phyloP scores from a whole-genome alignment of 2,888 invertebrate species.

The Lissonota sp. region DNA sequence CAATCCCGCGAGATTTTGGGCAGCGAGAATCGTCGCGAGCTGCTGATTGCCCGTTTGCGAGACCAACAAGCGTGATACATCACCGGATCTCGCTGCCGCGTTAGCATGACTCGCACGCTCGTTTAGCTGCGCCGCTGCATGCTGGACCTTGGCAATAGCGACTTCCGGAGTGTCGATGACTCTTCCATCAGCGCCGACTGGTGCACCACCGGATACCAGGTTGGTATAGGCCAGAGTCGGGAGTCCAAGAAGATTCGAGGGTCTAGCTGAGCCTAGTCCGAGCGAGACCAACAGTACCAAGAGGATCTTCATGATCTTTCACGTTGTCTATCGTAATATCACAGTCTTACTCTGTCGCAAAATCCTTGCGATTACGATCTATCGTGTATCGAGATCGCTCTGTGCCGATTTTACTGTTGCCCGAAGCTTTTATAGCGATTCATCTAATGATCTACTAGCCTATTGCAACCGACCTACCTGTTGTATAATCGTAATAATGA shows the following conservation, averaged over 20 bases:
- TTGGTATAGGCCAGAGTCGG: slow-evolving; percentile 55
- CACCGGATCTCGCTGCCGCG: slow-evolving; percentile 71
- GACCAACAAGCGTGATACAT: slow-evolving; percentile 41
- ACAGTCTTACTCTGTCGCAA: slow-evolving; percentile 8
- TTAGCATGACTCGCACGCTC: slow-evolving; percentile 66
- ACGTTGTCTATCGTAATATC: background rate
- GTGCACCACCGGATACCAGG: slow-evolving; percentile 59
- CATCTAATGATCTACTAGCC: background rate
- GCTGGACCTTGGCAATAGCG: slow-evolving; percentile 71
- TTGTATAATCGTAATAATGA: slow-evolving; percentile 47
- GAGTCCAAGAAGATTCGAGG: slow-evolving; percentile 42
- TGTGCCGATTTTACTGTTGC: slow-evolving; percentile 22
- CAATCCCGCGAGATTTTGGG: slow-evolving; percentile 35
- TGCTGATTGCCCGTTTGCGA: slow-evolving; percentile 28
- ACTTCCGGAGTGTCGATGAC: slow-evolving; percentile 76
- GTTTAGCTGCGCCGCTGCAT: slow-evolving; percentile 68
- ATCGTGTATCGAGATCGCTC: slow-evolving; percentile 47
- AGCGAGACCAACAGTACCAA: slow-evolving; percentile 40
- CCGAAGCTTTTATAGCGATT: slow-evolving; percentile 56
- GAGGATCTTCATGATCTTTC: slow-evolving; percentile 42
- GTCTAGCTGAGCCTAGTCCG: slow-evolving; percentile 45
- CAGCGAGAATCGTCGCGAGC: slow-evolving; percentile 31
- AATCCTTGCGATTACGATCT: slow-evolving; percentile 10
- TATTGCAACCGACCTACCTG: background rate
- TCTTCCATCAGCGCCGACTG: slow-evolving; percentile 73